Percentiles rank a stretch among this genome's conserved stretches.
Evolutionary conservation across 1,140 invertebrate genomes (phyloP).

Genomic region (Aphelinus certus): DNA sequence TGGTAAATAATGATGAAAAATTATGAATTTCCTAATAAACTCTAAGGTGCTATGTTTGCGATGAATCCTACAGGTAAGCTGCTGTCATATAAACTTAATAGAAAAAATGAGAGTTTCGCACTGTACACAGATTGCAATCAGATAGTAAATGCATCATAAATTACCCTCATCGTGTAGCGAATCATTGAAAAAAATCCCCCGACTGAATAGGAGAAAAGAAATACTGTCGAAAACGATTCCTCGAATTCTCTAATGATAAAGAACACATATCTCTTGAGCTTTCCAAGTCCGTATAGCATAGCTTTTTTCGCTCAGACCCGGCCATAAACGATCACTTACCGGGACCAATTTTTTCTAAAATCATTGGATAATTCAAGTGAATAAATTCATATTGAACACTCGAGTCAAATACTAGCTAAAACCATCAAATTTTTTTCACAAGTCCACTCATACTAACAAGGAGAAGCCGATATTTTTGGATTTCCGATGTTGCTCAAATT

Average conservation of each 20-base stretch:
- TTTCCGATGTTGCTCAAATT: too few species aligned
- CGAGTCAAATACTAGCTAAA: too few species aligned
- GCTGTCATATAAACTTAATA: not conserved
- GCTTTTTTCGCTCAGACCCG: constrained; percentile 13
- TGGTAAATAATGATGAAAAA: not conserved
- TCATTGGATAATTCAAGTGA: too few species aligned
- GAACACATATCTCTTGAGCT: constrained; percentile 37
- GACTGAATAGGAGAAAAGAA: constrained; percentile 8
- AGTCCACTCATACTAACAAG: too few species aligned
- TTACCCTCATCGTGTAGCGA: not conserved
- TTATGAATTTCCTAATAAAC: constrained; percentile 7
- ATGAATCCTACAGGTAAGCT: not conserved
- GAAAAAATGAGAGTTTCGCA: too few species aligned
- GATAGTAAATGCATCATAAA: too few species aligned
- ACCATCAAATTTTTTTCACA: too few species aligned
- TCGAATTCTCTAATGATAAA: constrained; percentile 15
- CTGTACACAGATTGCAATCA: too few species aligned
- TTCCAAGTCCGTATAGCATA: not conserved
- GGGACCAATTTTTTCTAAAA: constrained; percentile 34
- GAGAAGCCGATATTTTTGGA: too few species aligned
- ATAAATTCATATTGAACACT: too few species aligned
- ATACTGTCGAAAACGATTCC: not conserved
- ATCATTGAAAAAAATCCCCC: constrained; percentile 1
- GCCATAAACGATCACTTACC: constrained; percentile 30
- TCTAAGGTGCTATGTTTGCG: constrained; percentile 8